Evolutionary conservation across 92 coral and sea anemone species (phyloP).

Genomic region (Ricordea florida): DNA sequence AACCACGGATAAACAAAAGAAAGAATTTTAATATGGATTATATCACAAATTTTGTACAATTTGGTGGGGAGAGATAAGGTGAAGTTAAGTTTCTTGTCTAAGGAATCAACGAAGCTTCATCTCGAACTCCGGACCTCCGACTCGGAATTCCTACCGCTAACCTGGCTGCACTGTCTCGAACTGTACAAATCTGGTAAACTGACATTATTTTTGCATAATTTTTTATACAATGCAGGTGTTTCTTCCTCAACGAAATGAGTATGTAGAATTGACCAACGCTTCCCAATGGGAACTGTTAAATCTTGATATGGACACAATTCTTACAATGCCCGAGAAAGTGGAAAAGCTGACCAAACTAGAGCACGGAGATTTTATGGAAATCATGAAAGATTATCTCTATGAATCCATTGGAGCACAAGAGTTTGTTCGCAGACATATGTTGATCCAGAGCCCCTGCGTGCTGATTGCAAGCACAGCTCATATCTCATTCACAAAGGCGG

Average conservation of each 20-base stretch:
- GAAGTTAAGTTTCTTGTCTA: too few species aligned
- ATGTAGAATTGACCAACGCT: constrained; percentile 36
- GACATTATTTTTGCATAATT: too few species aligned
- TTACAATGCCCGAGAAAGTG: constrained; percentile 60
- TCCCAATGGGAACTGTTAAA: constrained; percentile 88
- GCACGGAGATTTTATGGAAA: constrained; percentile 15
- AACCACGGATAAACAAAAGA: too few species aligned
- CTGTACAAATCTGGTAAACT: too few species aligned
- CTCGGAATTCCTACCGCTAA: too few species aligned
- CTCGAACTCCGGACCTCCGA: too few species aligned
- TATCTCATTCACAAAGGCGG: constrained; percentile 77
- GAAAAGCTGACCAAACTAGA: background rate
- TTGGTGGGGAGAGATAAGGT: too few species aligned
- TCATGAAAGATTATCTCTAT: constrained; percentile 43
- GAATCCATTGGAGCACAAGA: constrained; percentile 72
- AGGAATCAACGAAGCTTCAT: too few species aligned
- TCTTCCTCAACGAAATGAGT: constrained; percentile 56
- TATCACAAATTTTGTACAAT: too few species aligned
- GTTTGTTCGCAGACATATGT: constrained; percentile 61
- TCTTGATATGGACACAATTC: constrained; percentile 72
- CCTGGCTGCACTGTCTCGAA: too few species aligned
- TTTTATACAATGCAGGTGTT: background rate
- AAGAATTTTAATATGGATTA: too few species aligned
- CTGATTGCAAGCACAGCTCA: constrained; percentile 81
- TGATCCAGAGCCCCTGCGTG: constrained; percentile 59